Evolutionary conservation across 1,140 invertebrate genomes (phyloP).

Genomic region (Philotrypesis tridentata): DNA sequence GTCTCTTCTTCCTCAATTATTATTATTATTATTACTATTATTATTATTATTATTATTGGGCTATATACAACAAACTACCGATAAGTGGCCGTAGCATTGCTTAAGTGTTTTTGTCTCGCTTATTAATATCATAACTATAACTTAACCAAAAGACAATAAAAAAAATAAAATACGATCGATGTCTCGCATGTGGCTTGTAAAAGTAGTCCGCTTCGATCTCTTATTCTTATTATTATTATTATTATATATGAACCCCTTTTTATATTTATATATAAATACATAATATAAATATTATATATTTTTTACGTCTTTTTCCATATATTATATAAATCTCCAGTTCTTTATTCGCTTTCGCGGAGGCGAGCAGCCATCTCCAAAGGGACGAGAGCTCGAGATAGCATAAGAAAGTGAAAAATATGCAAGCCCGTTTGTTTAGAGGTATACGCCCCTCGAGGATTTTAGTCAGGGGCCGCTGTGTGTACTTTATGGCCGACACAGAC

Average conservation of each 20-base stretch:
- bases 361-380: slow-evolving; percentile 24
- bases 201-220: slow-evolving; percentile 34
- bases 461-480: background rate
- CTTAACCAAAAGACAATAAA: background rate
- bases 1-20: slow-evolving; percentile 5
- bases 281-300: background rate
- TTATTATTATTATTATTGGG: slow-evolving; percentile 3
- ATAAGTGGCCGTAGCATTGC: slow-evolving; percentile 25
- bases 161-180: slow-evolving; percentile 18
- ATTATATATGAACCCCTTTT: slow-evolving; percentile 8
- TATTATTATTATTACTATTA: slow-evolving; percentile 11
- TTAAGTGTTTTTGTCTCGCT: slow-evolving; percentile 30
- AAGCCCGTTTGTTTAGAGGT: background rate
- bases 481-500: background rate
- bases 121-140: slow-evolving; percentile 2
- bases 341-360: background rate
- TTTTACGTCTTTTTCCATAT: slow-evolving; percentile 18
- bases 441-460: background rate
- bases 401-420: slow-evolving; percentile 11
- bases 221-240: slow-evolving; percentile 4
- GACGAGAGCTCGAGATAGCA: background rate
- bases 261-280: slow-evolving; percentile 7
- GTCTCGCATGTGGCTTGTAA: slow-evolving; percentile 43
- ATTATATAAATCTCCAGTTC: slow-evolving; percentile 20
- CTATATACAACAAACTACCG: background rate